Conservation (phyloP, 2,113 vertebrate species). For the Neomonachus schauinslandi region DNA sequence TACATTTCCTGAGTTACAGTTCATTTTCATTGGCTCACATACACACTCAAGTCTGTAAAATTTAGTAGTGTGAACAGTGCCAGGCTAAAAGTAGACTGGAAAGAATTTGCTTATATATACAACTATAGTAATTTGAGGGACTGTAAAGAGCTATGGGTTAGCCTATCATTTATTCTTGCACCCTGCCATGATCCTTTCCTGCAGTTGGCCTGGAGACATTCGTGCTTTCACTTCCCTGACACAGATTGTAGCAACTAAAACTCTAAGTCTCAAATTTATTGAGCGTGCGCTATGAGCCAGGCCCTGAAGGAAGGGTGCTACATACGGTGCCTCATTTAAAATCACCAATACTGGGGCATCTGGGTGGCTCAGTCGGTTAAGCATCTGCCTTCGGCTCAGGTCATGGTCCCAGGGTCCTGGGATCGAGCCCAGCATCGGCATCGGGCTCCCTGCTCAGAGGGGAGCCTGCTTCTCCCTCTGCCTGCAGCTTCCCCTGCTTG, state of each 20-base stretch:
- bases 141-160: neutral
- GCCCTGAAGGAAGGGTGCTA: neutral
- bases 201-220: neutral
- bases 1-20: neutral
- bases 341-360: neutral
- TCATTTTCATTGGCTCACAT: conserved; percentile 58
- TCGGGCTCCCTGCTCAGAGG: neutral
- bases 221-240: neutral
- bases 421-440: neutral
- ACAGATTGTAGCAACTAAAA: neutral
- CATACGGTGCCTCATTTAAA: neutral
- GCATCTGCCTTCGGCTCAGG: neutral
- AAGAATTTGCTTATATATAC: conserved; percentile 72
- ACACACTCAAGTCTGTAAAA: conserved; percentile 51
- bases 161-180: neutral
- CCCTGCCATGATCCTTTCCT: neutral
- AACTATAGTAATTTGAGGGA: conserved; percentile 29
- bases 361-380: neutral
- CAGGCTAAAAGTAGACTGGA: conserved; percentile 74
- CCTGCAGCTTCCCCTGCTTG: neutral
- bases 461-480: neutral
- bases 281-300: neutral
- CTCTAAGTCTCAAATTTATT: neutral
- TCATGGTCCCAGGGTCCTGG: neutral
- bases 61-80: conserved; percentile 49